Evolutionary conservation across 2,888 invertebrate genomes (phyloP).

Genomic region (Lasioglossum vierecki): DNA sequence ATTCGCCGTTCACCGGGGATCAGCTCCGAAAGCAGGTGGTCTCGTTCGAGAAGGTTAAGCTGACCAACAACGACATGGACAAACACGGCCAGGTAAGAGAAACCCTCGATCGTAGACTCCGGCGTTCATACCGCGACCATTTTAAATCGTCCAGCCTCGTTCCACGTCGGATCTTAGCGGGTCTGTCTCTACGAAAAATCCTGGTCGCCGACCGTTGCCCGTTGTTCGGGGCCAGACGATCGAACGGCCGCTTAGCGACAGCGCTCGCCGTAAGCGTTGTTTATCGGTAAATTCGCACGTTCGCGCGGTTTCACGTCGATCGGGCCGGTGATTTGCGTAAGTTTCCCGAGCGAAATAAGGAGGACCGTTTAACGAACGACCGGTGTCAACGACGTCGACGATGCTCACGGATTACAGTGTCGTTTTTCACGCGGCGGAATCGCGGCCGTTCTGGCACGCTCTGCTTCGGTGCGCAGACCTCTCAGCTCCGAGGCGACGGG

Average conservation of each 20-base stretch:
- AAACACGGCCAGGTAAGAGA: conserved; percentile 89
- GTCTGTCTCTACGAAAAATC: neutral
- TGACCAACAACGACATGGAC: conserved; percentile 93
- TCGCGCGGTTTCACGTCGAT: conserved; percentile 14
- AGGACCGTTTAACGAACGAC: conserved; percentile 57
- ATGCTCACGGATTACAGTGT: conserved; percentile 61
- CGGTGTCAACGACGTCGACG: conserved; percentile 51
- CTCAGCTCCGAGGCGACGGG: conserved; percentile 9
- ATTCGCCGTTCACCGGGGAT: conserved; percentile 92
- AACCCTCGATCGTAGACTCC: too few species aligned
- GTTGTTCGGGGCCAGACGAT: neutral
- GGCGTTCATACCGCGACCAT: too few species aligned
- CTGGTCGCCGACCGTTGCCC: neutral
- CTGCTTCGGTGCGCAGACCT: conserved; percentile 18
- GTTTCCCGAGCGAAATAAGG: conserved; percentile 33
- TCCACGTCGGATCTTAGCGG: neutral
- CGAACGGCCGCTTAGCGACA: neutral
- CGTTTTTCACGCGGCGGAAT: conserved; percentile 61
- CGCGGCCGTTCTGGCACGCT: conserved; percentile 45
- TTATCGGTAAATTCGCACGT: conserved; percentile 54
- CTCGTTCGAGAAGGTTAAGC: conserved; percentile 93
- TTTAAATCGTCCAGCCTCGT: too few species aligned
- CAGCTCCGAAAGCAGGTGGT: conserved; percentile 91
- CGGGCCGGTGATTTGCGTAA: conserved; percentile 17
- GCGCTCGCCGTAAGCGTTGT: conserved; percentile 21